Evolutionary conservation across 2,113 vertebrate species (phyloP), one percentile per base, ranked within the genome.

Genomic region (Lathamus discolor): DNA sequence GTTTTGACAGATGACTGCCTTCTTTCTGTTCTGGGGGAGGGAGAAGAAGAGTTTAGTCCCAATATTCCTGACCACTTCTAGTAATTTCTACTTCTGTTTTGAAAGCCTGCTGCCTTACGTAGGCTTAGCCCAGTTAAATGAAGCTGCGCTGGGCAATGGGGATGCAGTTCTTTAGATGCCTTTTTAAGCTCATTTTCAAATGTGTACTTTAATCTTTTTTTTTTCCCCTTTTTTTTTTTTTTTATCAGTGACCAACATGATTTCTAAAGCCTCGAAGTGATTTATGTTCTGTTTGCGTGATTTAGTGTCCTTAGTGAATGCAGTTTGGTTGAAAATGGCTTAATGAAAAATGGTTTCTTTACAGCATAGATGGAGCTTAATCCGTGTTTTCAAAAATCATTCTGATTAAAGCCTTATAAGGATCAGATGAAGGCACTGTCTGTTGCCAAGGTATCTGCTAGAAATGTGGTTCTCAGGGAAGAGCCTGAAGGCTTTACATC

Each of bases 341-440:
- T 78, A 87, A 86, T 89, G 83, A 96, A 92, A 93, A 94, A 94
- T 95, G 72, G 81, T 87, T 97, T 94, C 93, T 95, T 95, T 92
- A 79, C 62, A 95, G 48, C 86, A 79, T 74, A 84, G 57, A 94
- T 81, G 74, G 69, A 81, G 52, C 62, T 93, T 97, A 94, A 96
- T 95, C 93, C 86, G 10, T 92, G 95, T 83, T 96, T 92, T 95
- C 68, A 96, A 81, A 93, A 96, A 86, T 88, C 43, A 20, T 83
- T 94, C 93, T 94, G 88, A 96, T 95, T 97, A 93, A 92, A 92
- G 61, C 83, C 94, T 95, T 93, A 90, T 92, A 95, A 95, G 90
- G 88, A 86, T 83, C 41, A 86, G 73, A 86, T 23, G 68, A 86
- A 94, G 86, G 49, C 83, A 92, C 51, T 78, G 51, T 37, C 85